Conservation (phyloP, 2,113 vertebrate species). For the Xiphias gladius region DNA sequence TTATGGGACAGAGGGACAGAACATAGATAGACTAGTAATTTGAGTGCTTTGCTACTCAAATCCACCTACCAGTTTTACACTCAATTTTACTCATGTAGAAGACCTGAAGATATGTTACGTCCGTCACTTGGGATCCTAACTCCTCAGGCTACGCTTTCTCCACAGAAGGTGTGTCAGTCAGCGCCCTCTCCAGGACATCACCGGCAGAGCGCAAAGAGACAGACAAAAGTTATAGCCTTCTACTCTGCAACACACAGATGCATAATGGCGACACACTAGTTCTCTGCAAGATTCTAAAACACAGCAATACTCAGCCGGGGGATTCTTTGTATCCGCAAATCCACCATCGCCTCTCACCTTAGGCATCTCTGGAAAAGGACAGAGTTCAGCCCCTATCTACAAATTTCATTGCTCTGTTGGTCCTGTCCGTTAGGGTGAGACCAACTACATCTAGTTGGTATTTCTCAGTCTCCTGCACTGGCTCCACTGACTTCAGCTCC, state of each 20-base stretch:
- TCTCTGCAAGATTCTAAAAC: too few relatives aligned
- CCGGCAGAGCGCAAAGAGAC: neutral
- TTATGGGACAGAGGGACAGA: neutral
- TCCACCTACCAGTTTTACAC: neutral
- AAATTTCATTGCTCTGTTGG: neutral
- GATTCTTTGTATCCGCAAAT: neutral
- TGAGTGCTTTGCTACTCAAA: neutral
- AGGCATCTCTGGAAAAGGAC: neutral
- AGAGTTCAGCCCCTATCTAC: neutral
- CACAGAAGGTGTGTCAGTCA: neutral
- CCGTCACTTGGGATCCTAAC: neutral
- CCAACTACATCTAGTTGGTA: neutral
- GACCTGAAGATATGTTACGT: neutral
- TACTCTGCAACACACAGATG: too few relatives aligned
- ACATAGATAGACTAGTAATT: neutral
- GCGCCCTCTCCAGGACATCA: neutral
- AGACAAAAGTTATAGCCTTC: neutral
- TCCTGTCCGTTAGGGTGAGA: neutral
- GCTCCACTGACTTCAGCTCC: neutral
- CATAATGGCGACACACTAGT: too few relatives aligned
- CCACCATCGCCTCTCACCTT: neutral
- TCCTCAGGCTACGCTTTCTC: neutral
- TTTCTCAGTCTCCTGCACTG: neutral
- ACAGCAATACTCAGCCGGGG: too few relatives aligned
- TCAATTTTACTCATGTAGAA: neutral